Base-by-base conservation (phyloP, 2,888 invertebrate species). In the Dendrolimus pini region DNA sequence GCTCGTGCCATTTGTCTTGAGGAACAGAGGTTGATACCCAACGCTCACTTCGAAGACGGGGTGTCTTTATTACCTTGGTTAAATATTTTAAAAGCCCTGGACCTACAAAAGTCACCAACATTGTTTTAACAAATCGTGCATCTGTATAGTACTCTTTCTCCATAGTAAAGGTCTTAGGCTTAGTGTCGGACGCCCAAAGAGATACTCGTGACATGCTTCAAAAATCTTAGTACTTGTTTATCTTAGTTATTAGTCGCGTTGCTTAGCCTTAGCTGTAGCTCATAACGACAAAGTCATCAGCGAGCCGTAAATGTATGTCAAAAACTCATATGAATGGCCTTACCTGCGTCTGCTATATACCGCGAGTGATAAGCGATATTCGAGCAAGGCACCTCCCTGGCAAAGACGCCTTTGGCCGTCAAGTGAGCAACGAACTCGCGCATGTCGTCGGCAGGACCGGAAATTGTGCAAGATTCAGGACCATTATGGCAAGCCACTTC, bases 321-420 rank as follows among this genome's bases (percentile, higher is more conserved):
- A 56, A 54, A 41, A 41, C 41, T 47, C 30, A 30, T 30, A 30
- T 30, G 6, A 30, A 30, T 0, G 30, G 3, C 0, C 66, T 62
- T 66, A 80, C 87, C 93, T 56, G 94, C 93, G 56, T 92, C 89
- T 1, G 93, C 91, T 68, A 98, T 96, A 69, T 96, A 96, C 52
- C 94, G 92, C 54, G 96, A 96, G 77, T 98, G 97, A 73, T 97
- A 98, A 0, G 98, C 96, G 63, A 97, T 96, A 70, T 96, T 96
- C n/a, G 96, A 93, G 61, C 96, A 95, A 7, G 82, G 82, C 1
- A 85, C 85, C 66, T 85, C 85, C 52, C 78, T 83, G 1, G 83
- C 85, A 52, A 85, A 85, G 10, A 85, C 74, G 1, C 71, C 67
- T 30, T 77, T 72, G 1, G 70, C 70, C 7, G 76, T 75, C 93